phyloP scores from a whole-genome alignment of 2,113 vertebrate species.

The Accipiter virgatus region DNA sequence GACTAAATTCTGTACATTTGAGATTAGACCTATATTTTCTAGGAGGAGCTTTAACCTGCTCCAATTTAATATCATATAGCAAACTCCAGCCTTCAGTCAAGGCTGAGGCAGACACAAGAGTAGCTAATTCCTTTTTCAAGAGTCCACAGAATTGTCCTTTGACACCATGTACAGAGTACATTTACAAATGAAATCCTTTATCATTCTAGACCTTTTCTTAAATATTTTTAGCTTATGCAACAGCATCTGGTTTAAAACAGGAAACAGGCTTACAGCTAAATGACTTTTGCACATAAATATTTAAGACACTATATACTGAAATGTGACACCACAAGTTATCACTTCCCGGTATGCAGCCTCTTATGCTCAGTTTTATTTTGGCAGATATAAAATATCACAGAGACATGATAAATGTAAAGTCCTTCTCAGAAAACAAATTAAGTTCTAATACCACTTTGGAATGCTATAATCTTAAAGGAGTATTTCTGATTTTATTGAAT shows the following conservation, averaged over 20 bases:
- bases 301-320: conserved; percentile 62
- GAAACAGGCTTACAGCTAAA: conserved; percentile 67
- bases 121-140: background rate
- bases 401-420: conserved; percentile 14
- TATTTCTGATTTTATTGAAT: background rate
- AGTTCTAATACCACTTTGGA: conserved; percentile 26
- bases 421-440: conserved; percentile 24
- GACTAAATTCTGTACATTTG: background rate
- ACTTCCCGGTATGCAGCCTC: conserved; percentile 48
- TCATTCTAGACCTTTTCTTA: conserved; percentile 54
- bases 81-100: background rate
- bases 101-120: background rate
- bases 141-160: conserved; percentile 15
- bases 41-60: background rate
- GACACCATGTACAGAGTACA: background rate
- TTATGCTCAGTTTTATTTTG: conserved; percentile 65
- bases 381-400: conserved; percentile 53
- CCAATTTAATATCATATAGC: background rate
- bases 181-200: conserved; percentile 54
- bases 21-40: background rate
- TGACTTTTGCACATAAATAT: conserved; percentile 69
- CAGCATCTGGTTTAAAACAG: conserved; percentile 68
- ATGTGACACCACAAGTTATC: conserved; percentile 63
- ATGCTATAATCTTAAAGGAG: background rate
- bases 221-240: conserved; percentile 63